Evolutionary conservation across 2,797 vertebrate genomes (phyloP), one percentile per base, ranked within the genome.

Genomic region (Schizopygopsis malacanthus): DNA sequence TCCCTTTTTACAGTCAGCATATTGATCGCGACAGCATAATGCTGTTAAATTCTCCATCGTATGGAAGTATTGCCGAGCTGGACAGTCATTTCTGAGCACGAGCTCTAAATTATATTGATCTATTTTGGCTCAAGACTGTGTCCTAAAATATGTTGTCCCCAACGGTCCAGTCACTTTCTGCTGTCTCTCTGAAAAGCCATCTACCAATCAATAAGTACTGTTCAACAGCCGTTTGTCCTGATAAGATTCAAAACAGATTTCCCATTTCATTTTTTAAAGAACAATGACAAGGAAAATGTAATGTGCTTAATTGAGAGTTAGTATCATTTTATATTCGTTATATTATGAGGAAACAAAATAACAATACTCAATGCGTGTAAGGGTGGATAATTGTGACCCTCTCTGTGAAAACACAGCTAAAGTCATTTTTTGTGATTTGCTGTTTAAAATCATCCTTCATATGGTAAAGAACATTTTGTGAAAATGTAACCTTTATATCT

Each of bases 151-250:
- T 28, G n/a, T 22, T 8, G 43, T 69, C 56, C 75, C 52, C 69
- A 39, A 54, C 47, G 54, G 54, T 71, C 77, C 77, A 56, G 83
- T 87, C 82, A 43, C 52, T 65, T 72, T 85, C 78, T 43, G 52
- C 88, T 73, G 85, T 39, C 61, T 75, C 73, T 75, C 61, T 85
- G 70, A 87, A 82, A 86, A 77, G 75, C n/a, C 75, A 79, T 39
- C 9, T 84, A 85, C 86, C 75, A 72, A 87, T 89, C 82, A 83
- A 83, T 81, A 85, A 86, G 43, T 61, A 80, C 81, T 86, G 73
- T 86, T 79, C 71, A 61, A 56, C 63, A 82, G 25, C 86, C 73
- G 87, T 88, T 89, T 75, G 56, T 83, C 82, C 45, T 75, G 71
- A 81, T 87, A 81, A 81, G 75, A 82, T 61, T 37, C 65, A 13